phyloP scores from a whole-genome alignment of 2,888 invertebrate species.

The Drosophila kokeensis region DNA sequence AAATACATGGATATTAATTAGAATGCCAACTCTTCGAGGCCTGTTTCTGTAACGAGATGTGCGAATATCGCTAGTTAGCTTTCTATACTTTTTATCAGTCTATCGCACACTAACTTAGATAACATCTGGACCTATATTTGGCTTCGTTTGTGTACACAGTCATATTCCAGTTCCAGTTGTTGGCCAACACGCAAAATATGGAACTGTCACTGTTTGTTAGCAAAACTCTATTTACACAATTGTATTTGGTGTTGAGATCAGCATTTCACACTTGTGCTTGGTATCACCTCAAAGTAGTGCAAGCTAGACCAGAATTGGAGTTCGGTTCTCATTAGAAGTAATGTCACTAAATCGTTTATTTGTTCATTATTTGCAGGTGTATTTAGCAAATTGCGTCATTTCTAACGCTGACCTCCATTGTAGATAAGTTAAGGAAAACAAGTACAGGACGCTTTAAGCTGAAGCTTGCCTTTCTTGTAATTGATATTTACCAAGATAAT shows the following conservation, averaged over 20 bases:
- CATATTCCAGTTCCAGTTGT: slow-evolving; percentile 29
- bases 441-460: neutral
- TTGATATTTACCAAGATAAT: neutral
- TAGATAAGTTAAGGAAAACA: slow-evolving; percentile 3
- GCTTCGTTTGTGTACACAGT: slow-evolving; percentile 25
- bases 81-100: neutral
- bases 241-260: slow-evolving; percentile 54
- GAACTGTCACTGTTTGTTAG: slow-evolving; percentile 22
- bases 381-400: slow-evolving; percentile 53
- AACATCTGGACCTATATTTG: slow-evolving; percentile 46
- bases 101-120: neutral
- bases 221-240: slow-evolving; percentile 64
- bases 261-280: slow-evolving; percentile 26
- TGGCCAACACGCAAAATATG: slow-evolving; percentile 32
- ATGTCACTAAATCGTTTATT: slow-evolving; percentile 51
- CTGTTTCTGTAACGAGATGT: slow-evolving; percentile 12
- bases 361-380: slow-evolving; percentile 37
- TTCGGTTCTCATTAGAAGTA: slow-evolving; percentile 23
- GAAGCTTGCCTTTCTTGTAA: neutral
- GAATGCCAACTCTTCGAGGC: slow-evolving; percentile 40
- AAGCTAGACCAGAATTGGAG: neutral
- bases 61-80: slow-evolving; percentile 28
- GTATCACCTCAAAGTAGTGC: slow-evolving; percentile 35
- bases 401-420: slow-evolving; percentile 16
- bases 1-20: slow-evolving; percentile 62